A percentile compares a stretch with the other conserved stretches of the same genome.
These are phyloP conservation scores for Trematomus bernacchii DNA, from an alignment of 2,797 vertebrate species.

Conservation along the genomic window DNA sequence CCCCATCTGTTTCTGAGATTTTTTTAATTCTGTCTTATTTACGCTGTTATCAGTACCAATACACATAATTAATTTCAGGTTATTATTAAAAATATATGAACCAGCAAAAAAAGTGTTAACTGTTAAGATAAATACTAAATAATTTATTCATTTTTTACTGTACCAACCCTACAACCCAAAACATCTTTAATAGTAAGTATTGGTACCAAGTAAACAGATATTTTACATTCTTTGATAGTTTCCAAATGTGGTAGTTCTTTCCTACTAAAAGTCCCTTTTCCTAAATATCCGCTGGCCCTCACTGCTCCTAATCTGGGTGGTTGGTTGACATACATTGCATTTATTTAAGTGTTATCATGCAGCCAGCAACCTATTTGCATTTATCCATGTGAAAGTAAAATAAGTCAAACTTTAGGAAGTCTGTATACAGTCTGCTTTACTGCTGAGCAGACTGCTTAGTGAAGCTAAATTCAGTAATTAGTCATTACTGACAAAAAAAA, in stretches of 20 bases:
- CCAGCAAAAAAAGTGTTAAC: too few relatives aligned
- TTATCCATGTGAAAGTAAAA: neutral
- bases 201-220: neutral
- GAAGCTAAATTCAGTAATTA: slow-evolving; percentile 26
- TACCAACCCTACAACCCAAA: too few relatives aligned
- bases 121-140: too few relatives aligned
- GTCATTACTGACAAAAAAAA: slow-evolving; percentile 27
- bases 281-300: neutral
- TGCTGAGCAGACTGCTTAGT: slow-evolving; percentile 9
- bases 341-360: neutral
- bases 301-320: neutral
- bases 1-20: too few relatives aligned
- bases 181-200: neutral
- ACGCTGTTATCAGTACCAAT: too few relatives aligned
- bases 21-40: too few relatives aligned
- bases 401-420: neutral
- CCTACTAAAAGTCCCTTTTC: neutral
- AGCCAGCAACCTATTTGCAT: neutral
- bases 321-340: neutral
- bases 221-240: slow-evolving; percentile 3
- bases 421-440: neutral
- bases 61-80: too few relatives aligned
- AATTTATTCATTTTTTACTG: too few relatives aligned
- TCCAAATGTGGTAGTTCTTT: neutral
- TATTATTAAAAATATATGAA: too few relatives aligned